Base-by-base conservation (phyloP, 2,888 invertebrate species). In the Drosophila anomelani region DNA sequence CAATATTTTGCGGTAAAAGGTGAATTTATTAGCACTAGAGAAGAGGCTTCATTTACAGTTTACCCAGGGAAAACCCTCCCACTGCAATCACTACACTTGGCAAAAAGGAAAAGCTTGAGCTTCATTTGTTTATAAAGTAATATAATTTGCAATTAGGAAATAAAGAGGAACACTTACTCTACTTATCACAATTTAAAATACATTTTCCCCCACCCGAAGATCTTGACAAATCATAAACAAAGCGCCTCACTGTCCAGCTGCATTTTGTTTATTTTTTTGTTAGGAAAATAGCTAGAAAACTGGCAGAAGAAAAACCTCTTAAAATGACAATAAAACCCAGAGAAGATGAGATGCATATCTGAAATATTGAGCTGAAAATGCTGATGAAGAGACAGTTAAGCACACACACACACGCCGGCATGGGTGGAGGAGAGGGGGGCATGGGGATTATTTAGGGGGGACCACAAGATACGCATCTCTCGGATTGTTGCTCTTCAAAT, bases 221-320 rank as follows among this genome's bases (percentile, higher is more conserved):
- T 88, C 87, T 81, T 81, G 86, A 88, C 85, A 86, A 88, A 84
- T 86, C 87, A 81, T 84, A 88, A 86, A 85, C 85, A 88, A 81
- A 86, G 84, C 72, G 84, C 34, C 43, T n/a, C 15, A 10, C 17
- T 34, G 59, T 54, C 43, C 74, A 69, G 63, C 63, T 51, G 51
- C 43, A 63, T 43, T 64, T 63, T 64, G 34, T 64, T 6, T 17
- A 36, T 6, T 15, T 15, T 23, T 53, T 43, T 10, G 13, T 59
- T n/a, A 26, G 0, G 34, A 17, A 64, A 34, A 34, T 34, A 41
- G 12, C 32, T 59, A 61, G 58, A 72, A 55, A 80, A 26, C 23
- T 13, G 15, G 4, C 74, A 76, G 71, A 75, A n/a, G 20, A 10
- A 46, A 67, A 68, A 47, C 69, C 57, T 68, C 68, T 57, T 69